Conservation (phyloP, 2,797 vertebrate species). For the Erpetoichthys calabaricus region DNA sequence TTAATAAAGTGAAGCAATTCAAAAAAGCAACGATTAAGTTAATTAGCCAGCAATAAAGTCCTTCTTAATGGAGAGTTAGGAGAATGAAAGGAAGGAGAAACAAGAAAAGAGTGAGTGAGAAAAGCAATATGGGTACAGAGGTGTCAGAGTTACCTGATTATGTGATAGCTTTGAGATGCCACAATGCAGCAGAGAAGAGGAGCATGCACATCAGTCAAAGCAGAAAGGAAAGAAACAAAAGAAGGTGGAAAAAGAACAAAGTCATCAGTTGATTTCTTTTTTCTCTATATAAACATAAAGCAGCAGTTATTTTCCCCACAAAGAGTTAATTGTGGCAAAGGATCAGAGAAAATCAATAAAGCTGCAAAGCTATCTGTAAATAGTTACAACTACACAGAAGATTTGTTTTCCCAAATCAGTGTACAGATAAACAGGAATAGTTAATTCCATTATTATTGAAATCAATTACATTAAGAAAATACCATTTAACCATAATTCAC, state of each 20-base stretch:
- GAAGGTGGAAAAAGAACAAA: slow-evolving; percentile 19
- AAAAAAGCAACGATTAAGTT: no score
- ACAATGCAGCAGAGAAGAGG: slow-evolving; percentile 89
- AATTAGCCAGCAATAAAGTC: neutral
- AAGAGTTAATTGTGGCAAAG: no score
- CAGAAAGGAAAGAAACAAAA: slow-evolving; percentile 38
- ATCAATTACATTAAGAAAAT: no score
- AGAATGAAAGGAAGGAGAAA: slow-evolving; percentile 13
- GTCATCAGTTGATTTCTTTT: no score
- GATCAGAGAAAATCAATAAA: slow-evolving; percentile 21
- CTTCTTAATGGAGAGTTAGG: neutral
- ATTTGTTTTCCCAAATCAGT: no score
- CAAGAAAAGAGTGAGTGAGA: slow-evolving; percentile 28
- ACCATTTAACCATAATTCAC: no score
- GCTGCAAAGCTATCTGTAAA: neutral
- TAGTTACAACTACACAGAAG: no score
- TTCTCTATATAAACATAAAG: no score
- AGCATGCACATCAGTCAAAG: slow-evolving; percentile 82
- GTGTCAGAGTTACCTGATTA: slow-evolving; percentile 94
- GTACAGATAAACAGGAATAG: no score
- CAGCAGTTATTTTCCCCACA: no score
- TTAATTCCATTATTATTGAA: no score
- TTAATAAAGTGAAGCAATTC: no score
- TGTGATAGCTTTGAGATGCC: slow-evolving; percentile 98
- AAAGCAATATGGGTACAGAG: slow-evolving; percentile 37